Conservation (phyloP, 2,797 vertebrate genomes). For the Naso thynnoides region DNA sequence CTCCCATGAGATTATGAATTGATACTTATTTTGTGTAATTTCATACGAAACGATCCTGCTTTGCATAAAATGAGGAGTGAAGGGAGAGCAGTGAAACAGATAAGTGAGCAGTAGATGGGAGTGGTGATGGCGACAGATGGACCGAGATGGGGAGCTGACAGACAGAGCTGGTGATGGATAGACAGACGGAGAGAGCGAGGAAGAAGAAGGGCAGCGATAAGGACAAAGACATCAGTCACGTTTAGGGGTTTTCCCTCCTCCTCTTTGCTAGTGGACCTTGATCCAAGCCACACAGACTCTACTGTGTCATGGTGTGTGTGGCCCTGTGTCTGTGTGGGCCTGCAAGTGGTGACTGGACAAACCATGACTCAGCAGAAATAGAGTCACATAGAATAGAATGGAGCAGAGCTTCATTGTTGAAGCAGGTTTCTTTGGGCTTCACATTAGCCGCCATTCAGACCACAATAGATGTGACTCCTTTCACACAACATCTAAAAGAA, state of each 20-base stretch:
- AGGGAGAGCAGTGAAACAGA: slow-evolving; percentile 11
- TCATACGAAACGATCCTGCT: slow-evolving; percentile 33
- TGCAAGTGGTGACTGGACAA: slow-evolving; percentile 64
- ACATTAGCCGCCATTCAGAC: slow-evolving; percentile 14
- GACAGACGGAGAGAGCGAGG: slow-evolving; percentile 56
- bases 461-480: slow-evolving; percentile 33
- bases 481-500: slow-evolving; percentile 16
- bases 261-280: slow-evolving; percentile 75
- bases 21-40: slow-evolving; percentile 37
- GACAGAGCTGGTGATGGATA: slow-evolving; percentile 55
- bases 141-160: slow-evolving; percentile 56
- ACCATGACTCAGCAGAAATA: slow-evolving; percentile 80
- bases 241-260: slow-evolving; percentile 67
- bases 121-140: slow-evolving; percentile 60
- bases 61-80: slow-evolving; percentile 38
- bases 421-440: slow-evolving; percentile 36
- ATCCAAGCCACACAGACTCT: slow-evolving; percentile 78
- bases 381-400: slow-evolving; percentile 41
- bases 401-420: slow-evolving; percentile 45
- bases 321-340: slow-evolving; percentile 74
- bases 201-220: slow-evolving; percentile 69
- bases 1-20: slow-evolving; percentile 37
- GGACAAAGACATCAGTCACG: slow-evolving; percentile 82
- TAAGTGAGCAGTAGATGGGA: slow-evolving; percentile 28
- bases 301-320: slow-evolving; percentile 82